Base-by-base conservation (phyloP, 92 coral and sea anemone species). In the Meandrina meandrites region DNA sequence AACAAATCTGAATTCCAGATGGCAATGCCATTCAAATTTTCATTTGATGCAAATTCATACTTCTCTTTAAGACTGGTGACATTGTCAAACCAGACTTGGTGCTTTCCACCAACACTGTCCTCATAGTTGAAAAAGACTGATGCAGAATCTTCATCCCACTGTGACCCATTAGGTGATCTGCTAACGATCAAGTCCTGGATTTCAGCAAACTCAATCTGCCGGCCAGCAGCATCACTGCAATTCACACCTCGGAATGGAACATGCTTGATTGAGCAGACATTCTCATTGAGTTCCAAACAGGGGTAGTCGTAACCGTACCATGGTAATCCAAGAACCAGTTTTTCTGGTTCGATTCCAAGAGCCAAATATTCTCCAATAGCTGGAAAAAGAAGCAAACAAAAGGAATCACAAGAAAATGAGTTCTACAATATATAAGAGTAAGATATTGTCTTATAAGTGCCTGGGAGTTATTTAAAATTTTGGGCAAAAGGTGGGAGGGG, bases 181-280 rank as follows among this genome's bases (percentile, higher is more conserved):
- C 93, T 92, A 24, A 89, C 53, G 32, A 92, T 51, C 81, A 96
- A 90, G 76, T 96, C 99, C 69, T 95, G 86, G 56, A 96, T 86
- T 17, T 90, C 91, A 19, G 98, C 92, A 90, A 93, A 96, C 57
- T 90, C 90, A 28, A 93, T 89, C 86, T 96, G 98, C 54, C 88
- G 80, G n/a, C 99, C 99, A 57, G 99, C 99, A 45, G 99, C 99
- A 78, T 96, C 99, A 80, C 99, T 96, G 86, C 99, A 96, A 86
- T 95, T 95, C 78, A 91, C 99, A 3, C 99, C 99, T 30, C 95
- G 89, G 82, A 93, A 96, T 13, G 99, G 99, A 21, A 95, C 97
- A 45, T 79, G 88, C 71, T 95, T 95, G 87, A 96, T 93, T 80
- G 53, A 88, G 92, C 99, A 96, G 27, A 89, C 84, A 7, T 81